Base-by-base conservation (phyloP, 2,113 vertebrate species). In the Callaeas wilsoni region DNA sequence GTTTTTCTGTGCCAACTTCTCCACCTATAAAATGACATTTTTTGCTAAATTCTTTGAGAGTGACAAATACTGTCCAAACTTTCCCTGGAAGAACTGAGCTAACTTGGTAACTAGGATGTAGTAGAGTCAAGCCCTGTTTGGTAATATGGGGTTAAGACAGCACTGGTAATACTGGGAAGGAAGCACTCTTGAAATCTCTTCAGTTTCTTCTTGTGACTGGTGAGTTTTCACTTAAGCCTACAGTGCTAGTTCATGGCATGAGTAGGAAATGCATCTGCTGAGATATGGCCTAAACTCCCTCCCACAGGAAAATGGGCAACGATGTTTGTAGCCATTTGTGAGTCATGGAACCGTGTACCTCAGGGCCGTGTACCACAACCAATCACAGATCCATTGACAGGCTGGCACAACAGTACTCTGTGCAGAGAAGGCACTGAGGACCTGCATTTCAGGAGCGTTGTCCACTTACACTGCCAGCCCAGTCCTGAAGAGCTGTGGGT, bases 301-400 rank as follows among this genome's bases (percentile, higher is more conserved):
- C 79, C 41, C 32, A 41, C 35, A 46, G 86, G 74, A 78, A 84
- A 88, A 84, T 16, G 57, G 90, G 44, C 75, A 86, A 4, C 1
- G 12, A 14, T 20, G 9, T 83, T 62, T 91, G 76, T 16, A 78
- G 68, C 55, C 75, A 47, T 84, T 46, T 8, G 35, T 71, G 82
- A 93, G 55, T 79, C 63, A 39, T 12, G 68, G 73, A 27, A 25
- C 19, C 13, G 29, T 4, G 4, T 70, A 68, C 20, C 59, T 9
- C 12, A 23, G 53, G 67, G 57, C 53, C 71, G 22, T 0, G 2
- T 33, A n/a, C 49, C n/a, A 52, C 1, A 5, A 59, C 42, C 63
- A 74, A 86, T 39, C 62, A 8, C 3, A 27, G 60, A 18, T 20
- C 19, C n/a, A 7, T 4, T 65, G 57, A 37, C 59, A 84, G 78